These are phyloP conservation scores for Parazoanthus swiftii DNA, from an alignment of 92 coral and sea anemone species.

Conservation along the genomic window DNA sequence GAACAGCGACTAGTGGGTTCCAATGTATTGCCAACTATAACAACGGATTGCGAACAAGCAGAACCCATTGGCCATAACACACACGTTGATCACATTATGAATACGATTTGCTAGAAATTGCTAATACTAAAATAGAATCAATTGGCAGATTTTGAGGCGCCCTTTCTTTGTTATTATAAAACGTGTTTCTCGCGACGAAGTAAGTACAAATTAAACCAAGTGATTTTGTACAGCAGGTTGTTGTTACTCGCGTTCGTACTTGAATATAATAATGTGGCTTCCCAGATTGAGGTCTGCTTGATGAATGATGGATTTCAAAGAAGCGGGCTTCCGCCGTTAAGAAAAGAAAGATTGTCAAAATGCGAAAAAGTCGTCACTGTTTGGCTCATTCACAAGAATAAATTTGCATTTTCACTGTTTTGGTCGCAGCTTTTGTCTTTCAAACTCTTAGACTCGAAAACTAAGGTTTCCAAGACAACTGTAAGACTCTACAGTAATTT, in stretches of 20 bases:
- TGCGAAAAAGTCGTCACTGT: not conserved
- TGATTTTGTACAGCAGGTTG: not conserved
- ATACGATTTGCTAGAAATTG: not conserved
- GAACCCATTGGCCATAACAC: slow-evolving; percentile 27
- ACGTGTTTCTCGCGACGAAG: not conserved
- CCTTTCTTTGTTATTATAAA: not conserved
- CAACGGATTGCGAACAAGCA: slow-evolving; percentile 34
- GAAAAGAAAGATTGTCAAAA: not conserved
- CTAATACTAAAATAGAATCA: not conserved
- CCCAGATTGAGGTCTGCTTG: not conserved
- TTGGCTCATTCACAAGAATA: not conserved
- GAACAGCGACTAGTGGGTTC: slow-evolving; percentile 18
- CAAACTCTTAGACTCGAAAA: not conserved
- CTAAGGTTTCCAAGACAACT: slow-evolving; percentile 36
- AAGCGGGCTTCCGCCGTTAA: not conserved
- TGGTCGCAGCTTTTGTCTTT: not conserved
- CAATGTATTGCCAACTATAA: slow-evolving; percentile 35
- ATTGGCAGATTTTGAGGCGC: not conserved
- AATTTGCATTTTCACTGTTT: slow-evolving; percentile 1
- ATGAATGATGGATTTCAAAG: not conserved
- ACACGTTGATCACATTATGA: slow-evolving; percentile 17
- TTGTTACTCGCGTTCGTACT: not conserved
- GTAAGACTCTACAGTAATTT: not conserved
- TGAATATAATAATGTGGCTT: not conserved
- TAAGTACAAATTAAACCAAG: no score